Percentiles rank a stretch among this genome's conserved stretches.
phyloP scores from a whole-genome alignment of 2,888 invertebrate genomes.

The Acanthosepion pharaonis region DNA sequence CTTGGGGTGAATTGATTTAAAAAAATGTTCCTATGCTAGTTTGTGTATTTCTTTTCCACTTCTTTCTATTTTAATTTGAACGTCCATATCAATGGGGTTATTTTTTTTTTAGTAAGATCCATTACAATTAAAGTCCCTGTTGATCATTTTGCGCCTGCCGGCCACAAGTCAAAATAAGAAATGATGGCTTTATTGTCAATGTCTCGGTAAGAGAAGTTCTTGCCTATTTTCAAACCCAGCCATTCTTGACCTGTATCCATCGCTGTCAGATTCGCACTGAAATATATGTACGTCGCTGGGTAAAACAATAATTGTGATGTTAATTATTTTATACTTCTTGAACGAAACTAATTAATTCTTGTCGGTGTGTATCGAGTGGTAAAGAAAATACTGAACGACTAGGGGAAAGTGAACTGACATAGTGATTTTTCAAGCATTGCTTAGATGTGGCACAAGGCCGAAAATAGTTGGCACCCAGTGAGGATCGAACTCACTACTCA shows the following conservation, averaged over 20 bases:
- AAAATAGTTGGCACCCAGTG: too few relatives aligned
- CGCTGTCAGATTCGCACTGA: not conserved
- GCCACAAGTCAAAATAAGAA: not conserved
- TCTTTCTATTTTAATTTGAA: too few relatives aligned
- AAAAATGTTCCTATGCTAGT: too few relatives aligned
- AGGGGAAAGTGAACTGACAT: not conserved
- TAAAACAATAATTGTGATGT: not conserved
- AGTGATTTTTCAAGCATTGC: too few relatives aligned
- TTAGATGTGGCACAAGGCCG: too few relatives aligned
- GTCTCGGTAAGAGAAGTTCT: not conserved
- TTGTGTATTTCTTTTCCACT: too few relatives aligned
- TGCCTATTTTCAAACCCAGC: not conserved
- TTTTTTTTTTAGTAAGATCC: not conserved
- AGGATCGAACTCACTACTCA: too few relatives aligned
- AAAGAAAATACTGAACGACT: not conserved
- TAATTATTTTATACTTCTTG: not conserved
- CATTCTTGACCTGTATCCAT: not conserved
- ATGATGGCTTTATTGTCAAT: not conserved
- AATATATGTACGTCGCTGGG: not conserved
- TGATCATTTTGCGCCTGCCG: not conserved
- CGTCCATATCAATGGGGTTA: too few relatives aligned
- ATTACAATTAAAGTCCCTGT: not conserved
- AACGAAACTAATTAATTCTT: not conserved
- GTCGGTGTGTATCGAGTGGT: not conserved
- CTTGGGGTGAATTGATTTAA: too few relatives aligned